These are phyloP conservation scores for Hyaena hyaena DNA, from an alignment of 2,113 vertebrate genomes.

Conservation along the genomic window DNA sequence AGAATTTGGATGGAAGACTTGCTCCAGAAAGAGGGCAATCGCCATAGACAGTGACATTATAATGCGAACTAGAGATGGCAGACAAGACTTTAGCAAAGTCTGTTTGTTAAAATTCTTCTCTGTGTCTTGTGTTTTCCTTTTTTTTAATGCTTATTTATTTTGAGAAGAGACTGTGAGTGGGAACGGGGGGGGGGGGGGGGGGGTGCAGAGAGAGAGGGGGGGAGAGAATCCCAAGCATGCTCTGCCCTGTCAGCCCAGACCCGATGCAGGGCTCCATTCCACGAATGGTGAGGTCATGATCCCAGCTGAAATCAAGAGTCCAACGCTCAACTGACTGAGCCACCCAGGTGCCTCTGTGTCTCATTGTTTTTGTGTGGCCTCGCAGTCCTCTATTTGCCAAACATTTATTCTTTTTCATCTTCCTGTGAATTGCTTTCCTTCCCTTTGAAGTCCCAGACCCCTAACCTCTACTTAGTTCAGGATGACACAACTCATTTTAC, in stretches of 20 bases:
- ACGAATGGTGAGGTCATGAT: too few species aligned
- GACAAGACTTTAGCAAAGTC: background rate
- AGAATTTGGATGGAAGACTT: background rate
- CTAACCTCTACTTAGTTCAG: background rate
- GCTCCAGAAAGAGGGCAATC: background rate
- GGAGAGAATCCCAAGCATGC: too few species aligned
- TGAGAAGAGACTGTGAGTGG: too few species aligned
- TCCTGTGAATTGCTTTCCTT: background rate
- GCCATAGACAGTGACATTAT: background rate
- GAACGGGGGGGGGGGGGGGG: too few species aligned
- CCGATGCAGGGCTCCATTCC: too few species aligned
- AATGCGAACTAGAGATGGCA: background rate
- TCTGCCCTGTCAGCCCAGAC: too few species aligned
- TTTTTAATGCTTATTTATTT: too few species aligned
- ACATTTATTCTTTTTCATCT: background rate
- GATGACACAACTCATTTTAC: background rate
- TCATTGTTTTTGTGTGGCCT: background rate
- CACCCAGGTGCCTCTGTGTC: background rate
- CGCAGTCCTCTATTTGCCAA: background rate
- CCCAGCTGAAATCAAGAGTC: too few species aligned
- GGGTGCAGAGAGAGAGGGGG: too few species aligned
- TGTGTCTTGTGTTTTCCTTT: background rate
- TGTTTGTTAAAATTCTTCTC: background rate
- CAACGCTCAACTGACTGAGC: too few species aligned
- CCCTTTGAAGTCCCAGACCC: background rate